Percentiles rank a stretch among this genome's conserved stretches.
Conservation (phyloP, 92 coral and sea anemone genomes). For the Meandrina meandrites region DNA sequence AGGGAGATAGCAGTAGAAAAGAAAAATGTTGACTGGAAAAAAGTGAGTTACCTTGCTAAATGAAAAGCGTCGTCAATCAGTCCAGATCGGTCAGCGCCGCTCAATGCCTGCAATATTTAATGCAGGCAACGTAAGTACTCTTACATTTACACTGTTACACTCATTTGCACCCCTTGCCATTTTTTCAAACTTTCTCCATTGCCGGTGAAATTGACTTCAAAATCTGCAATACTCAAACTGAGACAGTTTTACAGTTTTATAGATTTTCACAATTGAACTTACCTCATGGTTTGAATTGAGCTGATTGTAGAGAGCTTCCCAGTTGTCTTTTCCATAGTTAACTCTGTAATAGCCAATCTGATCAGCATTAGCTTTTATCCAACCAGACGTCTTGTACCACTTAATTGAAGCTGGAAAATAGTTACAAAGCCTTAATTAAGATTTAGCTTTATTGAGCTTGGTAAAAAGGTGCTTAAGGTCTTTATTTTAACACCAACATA, state of each 20-base stretch:
- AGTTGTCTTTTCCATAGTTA: conserved; percentile 61
- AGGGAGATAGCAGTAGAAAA: not conserved
- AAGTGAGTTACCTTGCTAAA: conserved; percentile 58
- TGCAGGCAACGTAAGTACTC: too few relatives aligned
- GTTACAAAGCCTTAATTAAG: not conserved
- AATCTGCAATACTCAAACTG: not conserved
- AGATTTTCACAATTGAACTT: not conserved
- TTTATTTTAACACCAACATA: not conserved
- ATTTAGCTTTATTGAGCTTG: not conserved
- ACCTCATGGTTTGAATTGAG: conserved; percentile 55
- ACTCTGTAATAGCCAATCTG: conserved; percentile 77
- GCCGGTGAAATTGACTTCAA: not conserved
- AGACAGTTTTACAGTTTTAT: not conserved
- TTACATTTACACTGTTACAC: too few relatives aligned
- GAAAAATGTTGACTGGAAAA: too few relatives aligned
- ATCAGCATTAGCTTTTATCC: conserved; percentile 66
- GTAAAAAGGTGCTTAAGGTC: not conserved
- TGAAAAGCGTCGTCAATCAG: conserved; percentile 68
- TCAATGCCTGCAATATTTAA: conserved; percentile 46
- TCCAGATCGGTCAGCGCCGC: conserved; percentile 72
- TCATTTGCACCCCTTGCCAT: not conserved
- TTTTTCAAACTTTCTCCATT: not conserved
- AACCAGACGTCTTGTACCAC: conserved; percentile 37
- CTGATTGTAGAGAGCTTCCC: conserved; percentile 56
- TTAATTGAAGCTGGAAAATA: conserved; percentile 17